Conservation (phyloP, 1,140 invertebrate species). For the Lucilia cuprina region DNA sequence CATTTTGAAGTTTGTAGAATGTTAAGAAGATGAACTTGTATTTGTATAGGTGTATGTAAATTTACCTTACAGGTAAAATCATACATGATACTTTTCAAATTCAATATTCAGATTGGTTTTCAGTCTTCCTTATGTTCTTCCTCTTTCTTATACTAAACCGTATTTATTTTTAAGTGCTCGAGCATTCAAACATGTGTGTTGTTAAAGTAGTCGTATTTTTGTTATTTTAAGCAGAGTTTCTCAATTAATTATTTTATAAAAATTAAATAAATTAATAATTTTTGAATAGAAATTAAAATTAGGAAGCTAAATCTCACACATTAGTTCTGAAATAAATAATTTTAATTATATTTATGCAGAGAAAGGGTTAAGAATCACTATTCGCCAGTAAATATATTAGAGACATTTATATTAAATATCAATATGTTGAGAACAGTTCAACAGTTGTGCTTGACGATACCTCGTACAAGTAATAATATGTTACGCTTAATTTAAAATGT, state of each 20-base stretch:
- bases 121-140: background rate
- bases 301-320: too few relatives aligned
- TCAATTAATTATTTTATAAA: background rate
- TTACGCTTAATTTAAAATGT: background rate
- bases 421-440: background rate
- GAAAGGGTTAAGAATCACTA: background rate
- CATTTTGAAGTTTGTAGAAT: background rate
- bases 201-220: background rate
- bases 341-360: too few relatives aligned
- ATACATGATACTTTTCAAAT: constrained; percentile 8
- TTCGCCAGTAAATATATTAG: background rate
- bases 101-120: constrained; percentile 32
- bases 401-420: background rate
- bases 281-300: background rate
- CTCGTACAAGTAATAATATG: background rate
- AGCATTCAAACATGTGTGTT: background rate
- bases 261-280: background rate
- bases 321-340: too few relatives aligned
- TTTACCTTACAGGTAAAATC: constrained; percentile 3
- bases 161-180: background rate
- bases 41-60: background rate
- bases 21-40: background rate
- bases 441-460: background rate
- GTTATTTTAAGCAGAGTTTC: background rate
- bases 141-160: background rate